phyloP scores from a whole-genome alignment of 2,113 vertebrate species.

The Xiphophorus maculatus region DNA sequence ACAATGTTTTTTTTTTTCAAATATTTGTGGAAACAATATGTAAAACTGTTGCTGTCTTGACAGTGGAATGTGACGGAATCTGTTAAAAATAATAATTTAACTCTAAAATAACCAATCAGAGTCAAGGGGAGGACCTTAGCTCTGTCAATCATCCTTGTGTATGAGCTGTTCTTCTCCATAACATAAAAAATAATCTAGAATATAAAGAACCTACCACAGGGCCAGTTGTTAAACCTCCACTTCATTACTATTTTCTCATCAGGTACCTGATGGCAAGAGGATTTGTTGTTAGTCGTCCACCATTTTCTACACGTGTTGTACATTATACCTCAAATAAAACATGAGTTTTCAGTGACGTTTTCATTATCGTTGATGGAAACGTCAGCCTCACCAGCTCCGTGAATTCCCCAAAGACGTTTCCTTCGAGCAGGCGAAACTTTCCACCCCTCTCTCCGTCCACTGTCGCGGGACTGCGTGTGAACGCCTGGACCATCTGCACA shows the following conservation, averaged over 20 bases:
- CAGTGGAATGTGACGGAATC: too few species aligned
- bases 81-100: too few species aligned
- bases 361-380: neutral
- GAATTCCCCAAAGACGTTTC: conserved; percentile 92
- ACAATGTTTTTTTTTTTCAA: too few species aligned
- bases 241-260: conserved; percentile 95
- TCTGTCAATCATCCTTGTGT: too few species aligned
- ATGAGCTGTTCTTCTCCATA: too few species aligned
- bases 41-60: too few species aligned
- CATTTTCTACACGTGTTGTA: neutral
- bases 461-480: conserved; percentile 86
- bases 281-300: neutral
- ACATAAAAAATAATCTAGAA: too few species aligned
- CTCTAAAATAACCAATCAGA: too few species aligned
- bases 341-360: too few species aligned
- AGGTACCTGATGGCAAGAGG: conserved; percentile 77
- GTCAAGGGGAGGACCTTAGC: too few species aligned
- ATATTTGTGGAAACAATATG: too few species aligned
- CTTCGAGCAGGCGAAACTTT: conserved; percentile 90
- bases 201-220: conserved; percentile 83
- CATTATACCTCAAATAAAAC: too few species aligned
- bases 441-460: conserved; percentile 90
- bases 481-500: conserved; percentile 90
- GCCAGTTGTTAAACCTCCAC: conserved; percentile 98
- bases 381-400: conserved; percentile 85